Percentiles rank a stretch among this genome's conserved stretches.
Conservation (phyloP, 2,888 invertebrate genomes). For the Chaetogeoica ovagalla region DNA sequence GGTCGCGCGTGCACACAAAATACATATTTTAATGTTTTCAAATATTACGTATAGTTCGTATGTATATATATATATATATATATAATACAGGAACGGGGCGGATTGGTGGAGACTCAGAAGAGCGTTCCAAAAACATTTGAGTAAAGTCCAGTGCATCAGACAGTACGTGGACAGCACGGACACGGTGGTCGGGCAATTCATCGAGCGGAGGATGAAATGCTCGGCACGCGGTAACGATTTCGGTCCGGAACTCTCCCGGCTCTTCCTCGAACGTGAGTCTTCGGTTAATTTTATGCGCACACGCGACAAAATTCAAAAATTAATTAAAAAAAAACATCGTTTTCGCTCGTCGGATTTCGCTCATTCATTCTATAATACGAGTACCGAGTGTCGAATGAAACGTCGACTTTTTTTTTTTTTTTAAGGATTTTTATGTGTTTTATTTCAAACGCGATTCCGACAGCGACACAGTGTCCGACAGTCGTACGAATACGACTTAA, state of each 20-base stretch:
- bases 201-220: constrained; percentile 59
- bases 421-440: too few species aligned
- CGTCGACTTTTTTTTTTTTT: too few species aligned
- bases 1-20: too few species aligned
- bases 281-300: not conserved
- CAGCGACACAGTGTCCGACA: too few species aligned
- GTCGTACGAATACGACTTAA: too few species aligned
- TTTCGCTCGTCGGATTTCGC: too few species aligned
- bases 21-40: too few species aligned
- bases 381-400: too few species aligned
- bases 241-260: constrained; percentile 69
- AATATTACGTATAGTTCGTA: not conserved
- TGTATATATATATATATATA: too few species aligned
- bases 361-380: too few species aligned
- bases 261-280: constrained; percentile 77
- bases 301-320: not conserved
- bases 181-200: constrained; percentile 68
- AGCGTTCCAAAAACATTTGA: constrained; percentile 77
- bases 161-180: constrained; percentile 70
- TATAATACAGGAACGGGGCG: constrained; percentile 72
- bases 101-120: constrained; percentile 81
- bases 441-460: too few species aligned
- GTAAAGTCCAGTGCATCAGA: constrained; percentile 72
- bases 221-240: constrained; percentile 65
- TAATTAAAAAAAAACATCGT: too few species aligned